A percentile compares a stretch with the other conserved stretches of the same genome.
These are phyloP conservation scores for Argentina silus DNA, from an alignment of 2,797 vertebrate genomes.

Conservation along the genomic window DNA sequence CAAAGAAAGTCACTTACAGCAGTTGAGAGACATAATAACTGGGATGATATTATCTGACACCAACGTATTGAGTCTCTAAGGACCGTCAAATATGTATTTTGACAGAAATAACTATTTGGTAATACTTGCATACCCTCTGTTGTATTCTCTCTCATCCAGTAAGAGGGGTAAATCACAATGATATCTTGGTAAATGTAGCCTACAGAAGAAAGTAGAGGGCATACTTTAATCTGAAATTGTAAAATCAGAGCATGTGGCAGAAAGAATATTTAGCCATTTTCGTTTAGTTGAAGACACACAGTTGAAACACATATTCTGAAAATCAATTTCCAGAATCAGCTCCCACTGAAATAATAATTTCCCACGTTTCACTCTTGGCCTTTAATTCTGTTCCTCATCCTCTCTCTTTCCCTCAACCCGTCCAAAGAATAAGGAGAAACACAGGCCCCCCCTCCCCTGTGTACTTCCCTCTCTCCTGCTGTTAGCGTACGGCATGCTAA, in stretches of 20 bases:
- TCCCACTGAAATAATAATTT: too few relatives aligned
- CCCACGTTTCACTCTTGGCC: not conserved
- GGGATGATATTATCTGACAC: not conserved
- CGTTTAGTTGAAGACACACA: too few relatives aligned
- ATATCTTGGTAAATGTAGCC: not conserved
- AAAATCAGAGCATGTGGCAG: not conserved
- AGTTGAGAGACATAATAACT: not conserved
- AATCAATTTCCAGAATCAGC: too few relatives aligned
- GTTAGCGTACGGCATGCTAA: constrained; percentile 1
- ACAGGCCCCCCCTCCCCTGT: too few relatives aligned
- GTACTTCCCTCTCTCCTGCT: not conserved
- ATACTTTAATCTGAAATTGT: not conserved
- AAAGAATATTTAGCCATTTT: too few relatives aligned
- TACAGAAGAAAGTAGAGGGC: not conserved
- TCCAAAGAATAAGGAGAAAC: not conserved
- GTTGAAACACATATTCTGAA: too few relatives aligned
- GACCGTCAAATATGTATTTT: not conserved
- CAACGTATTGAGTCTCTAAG: not conserved
- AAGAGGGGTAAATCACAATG: not conserved
- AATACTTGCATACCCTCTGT: not conserved
- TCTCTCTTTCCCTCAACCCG: not conserved
- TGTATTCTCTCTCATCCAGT: not conserved
- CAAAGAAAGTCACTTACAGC: too few relatives aligned
- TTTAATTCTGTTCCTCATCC: not conserved
- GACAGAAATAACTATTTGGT: not conserved